phyloP scores from a whole-genome alignment of 1,140 invertebrate species.

The Halotydeus destructor region DNA sequence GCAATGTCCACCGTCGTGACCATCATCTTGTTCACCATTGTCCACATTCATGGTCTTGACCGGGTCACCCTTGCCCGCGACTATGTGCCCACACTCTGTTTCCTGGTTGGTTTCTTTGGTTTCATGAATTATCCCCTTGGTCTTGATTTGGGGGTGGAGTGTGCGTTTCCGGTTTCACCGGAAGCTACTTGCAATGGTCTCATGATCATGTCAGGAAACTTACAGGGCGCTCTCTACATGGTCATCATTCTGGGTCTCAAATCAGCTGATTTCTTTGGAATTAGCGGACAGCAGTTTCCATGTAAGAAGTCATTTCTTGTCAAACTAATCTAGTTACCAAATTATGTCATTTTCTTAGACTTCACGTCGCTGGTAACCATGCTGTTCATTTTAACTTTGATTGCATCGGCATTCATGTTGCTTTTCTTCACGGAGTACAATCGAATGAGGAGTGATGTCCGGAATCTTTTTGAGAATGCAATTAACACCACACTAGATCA shows the following conservation, averaged over 20 bases:
- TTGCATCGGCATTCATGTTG: background rate
- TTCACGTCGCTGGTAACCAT: background rate
- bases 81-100: background rate
- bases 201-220: background rate
- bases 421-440: background rate
- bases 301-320: background rate
- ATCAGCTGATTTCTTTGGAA: background rate
- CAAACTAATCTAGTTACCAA: background rate
- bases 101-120: background rate
- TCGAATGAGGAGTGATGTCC: background rate
- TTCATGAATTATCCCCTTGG: background rate
- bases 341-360: background rate
- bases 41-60: no score
- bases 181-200: background rate
- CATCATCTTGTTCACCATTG: no score
- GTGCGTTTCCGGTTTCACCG: background rate
- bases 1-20: no score
- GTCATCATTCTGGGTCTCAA: background rate
- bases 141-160: slow-evolving; percentile 1
- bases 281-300: background rate
- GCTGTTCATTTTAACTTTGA: background rate
- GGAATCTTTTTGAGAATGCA: no score
- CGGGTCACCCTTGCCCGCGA: background rate
- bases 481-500: no score
- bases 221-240: background rate